These are phyloP conservation scores for Tursiops truncatus DNA, from an alignment of 2,113 vertebrate species.

Conservation along the genomic window DNA sequence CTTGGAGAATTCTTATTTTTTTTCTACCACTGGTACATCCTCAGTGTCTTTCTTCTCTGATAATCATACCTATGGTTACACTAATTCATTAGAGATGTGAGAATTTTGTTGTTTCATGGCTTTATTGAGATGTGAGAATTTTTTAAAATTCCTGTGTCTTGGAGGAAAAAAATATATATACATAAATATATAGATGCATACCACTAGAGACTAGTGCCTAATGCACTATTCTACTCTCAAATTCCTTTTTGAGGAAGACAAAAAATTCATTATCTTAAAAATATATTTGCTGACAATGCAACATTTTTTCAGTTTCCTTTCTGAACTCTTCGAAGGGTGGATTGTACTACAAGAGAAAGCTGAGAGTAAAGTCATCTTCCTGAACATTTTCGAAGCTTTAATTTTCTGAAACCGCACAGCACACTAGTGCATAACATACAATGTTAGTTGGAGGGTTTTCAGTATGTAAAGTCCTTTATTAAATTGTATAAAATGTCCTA, in stretches of 20 bases:
- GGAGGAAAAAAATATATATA: background rate
- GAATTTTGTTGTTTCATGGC: no score
- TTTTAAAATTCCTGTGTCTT: background rate
- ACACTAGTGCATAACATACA: background rate
- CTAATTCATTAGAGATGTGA: background rate
- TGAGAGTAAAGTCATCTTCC: background rate
- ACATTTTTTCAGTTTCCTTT: background rate
- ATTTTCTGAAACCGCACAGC: background rate
- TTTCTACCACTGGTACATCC: background rate
- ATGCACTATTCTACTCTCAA: background rate
- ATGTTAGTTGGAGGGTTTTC: background rate
- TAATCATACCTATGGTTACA: background rate
- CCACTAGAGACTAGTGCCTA: background rate
- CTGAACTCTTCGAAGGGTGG: background rate
- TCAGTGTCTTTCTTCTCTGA: background rate
- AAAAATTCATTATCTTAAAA: background rate
- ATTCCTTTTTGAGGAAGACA: background rate
- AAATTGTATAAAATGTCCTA: background rate
- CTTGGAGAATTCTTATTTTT: background rate
- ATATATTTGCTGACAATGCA: background rate
- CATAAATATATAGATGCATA: background rate
- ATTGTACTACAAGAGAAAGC: background rate
- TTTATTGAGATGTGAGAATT: background rate
- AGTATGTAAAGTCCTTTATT: background rate
- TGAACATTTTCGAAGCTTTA: background rate